phyloP scores from a whole-genome alignment of 2,888 invertebrate species.

The Torymus auratus region DNA sequence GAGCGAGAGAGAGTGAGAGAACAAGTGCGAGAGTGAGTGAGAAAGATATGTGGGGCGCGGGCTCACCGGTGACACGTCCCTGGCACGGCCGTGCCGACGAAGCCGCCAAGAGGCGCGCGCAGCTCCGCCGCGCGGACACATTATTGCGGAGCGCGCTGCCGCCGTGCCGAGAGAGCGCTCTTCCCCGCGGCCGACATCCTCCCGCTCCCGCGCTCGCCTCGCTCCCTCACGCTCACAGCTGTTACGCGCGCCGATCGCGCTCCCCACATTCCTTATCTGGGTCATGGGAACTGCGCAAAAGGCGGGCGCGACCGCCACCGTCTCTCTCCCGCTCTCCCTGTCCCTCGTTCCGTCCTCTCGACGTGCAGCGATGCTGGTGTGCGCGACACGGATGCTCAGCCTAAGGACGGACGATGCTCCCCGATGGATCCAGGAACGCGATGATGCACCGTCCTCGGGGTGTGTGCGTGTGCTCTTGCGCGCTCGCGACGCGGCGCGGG shows the following conservation, averaged over 20 bases:
- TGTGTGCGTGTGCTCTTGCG: too few relatives aligned
- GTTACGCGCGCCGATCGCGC: conserved; percentile 75
- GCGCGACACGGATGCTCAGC: too few relatives aligned
- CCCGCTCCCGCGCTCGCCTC: conserved; percentile 60
- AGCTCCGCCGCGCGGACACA: conserved; percentile 46
- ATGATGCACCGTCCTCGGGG: too few relatives aligned
- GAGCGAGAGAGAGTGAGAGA: neutral
- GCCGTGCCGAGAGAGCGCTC: conserved; percentile 65
- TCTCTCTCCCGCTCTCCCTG: too few relatives aligned
- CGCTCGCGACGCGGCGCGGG: conserved; percentile 44
- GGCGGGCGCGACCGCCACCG: too few relatives aligned
- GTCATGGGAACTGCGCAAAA: conserved; percentile 75
- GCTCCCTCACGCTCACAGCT: conserved; percentile 65
- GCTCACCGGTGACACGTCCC: conserved; percentile 47
- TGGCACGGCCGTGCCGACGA: conserved; percentile 68
- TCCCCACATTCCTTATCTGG: conserved; percentile 75
- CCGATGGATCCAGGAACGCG: too few relatives aligned
- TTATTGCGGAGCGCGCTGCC: neutral
- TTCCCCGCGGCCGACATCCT: conserved; percentile 73
- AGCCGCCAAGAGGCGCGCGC: conserved; percentile 76
- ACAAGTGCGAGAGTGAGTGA: neutral
- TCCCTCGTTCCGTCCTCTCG: too few relatives aligned
- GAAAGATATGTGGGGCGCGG: conserved; percentile 24
- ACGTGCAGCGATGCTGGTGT: too few relatives aligned
- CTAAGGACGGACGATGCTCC: too few relatives aligned